Evolutionary conservation across 2,113 vertebrate species (phyloP).

Genomic region (Strix uralensis): DNA sequence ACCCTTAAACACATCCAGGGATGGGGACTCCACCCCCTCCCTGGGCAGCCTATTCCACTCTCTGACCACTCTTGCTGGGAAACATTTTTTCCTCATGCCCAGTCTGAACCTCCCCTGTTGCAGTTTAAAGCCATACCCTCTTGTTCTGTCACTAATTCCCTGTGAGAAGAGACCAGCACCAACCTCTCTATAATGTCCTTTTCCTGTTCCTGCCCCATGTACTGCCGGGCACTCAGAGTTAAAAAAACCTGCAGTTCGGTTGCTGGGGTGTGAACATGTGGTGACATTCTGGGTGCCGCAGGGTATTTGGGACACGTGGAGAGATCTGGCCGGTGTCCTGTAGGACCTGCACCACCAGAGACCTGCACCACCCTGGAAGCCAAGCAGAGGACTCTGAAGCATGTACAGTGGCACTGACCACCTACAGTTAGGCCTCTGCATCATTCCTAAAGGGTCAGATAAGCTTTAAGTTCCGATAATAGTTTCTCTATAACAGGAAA

Average conservation of each 20-base stretch:
- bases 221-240: fast-evolving
- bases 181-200: no score
- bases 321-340: not conserved
- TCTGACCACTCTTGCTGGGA: no score
- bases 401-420: not conserved
- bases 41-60: no score
- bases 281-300: not conserved
- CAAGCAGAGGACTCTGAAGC: not conserved
- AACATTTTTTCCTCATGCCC: no score
- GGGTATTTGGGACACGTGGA: not conserved
- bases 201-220: not conserved
- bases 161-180: no score
- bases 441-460: not conserved
- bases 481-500: not conserved
- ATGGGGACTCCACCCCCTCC: no score
- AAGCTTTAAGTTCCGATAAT: not conserved
- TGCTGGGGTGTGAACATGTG: fast-evolving
- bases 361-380: not conserved
- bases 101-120: no score
- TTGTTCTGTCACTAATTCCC: no score
- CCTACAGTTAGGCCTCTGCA: not conserved
- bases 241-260: not conserved
- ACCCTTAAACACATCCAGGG: no score
- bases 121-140: no score
- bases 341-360: not conserved